Evolutionary conservation across 1,140 invertebrate genomes (phyloP).

Genomic region (Hylaeus volcanicus): DNA sequence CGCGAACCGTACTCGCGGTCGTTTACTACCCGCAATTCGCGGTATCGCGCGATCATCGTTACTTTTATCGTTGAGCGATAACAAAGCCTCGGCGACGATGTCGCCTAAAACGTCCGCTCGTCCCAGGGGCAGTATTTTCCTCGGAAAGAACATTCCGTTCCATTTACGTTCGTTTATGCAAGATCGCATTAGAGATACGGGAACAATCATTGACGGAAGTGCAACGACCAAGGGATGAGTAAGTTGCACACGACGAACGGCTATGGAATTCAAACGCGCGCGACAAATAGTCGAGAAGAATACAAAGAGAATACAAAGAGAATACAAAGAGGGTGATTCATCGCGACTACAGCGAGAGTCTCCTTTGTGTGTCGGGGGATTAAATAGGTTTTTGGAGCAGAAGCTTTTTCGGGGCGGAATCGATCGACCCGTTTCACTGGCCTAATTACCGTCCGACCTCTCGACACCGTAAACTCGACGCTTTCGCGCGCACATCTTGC

Average conservation of each 20-base stretch:
- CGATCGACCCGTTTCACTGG: constrained; percentile 45
- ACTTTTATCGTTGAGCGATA: no score
- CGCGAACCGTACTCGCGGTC: no score
- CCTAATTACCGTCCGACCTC: constrained; percentile 38
- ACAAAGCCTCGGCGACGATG: no score
- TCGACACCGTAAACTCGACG: constrained; percentile 6
- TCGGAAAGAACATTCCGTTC: not conserved
- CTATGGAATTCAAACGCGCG: constrained; percentile 2
- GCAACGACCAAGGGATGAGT: not conserved
- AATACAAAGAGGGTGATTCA: not conserved
- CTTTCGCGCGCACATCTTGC: not conserved
- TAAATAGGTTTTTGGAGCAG: constrained; percentile 38
- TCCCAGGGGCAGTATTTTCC: no score
- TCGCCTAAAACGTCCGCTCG: no score
- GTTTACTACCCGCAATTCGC: no score
- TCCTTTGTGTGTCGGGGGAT: no score
- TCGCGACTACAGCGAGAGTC: not conserved
- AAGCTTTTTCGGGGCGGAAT: constrained; percentile 37
- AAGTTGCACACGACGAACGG: not conserved
- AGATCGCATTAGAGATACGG: not conserved
- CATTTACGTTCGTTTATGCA: not conserved
- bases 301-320: not conserved
- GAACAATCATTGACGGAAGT: not conserved
- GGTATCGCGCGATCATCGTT: no score
- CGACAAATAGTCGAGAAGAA: not conserved